Base-by-base conservation (phyloP, 2,113 vertebrate species). In the Paramormyrops kingsleyae region DNA sequence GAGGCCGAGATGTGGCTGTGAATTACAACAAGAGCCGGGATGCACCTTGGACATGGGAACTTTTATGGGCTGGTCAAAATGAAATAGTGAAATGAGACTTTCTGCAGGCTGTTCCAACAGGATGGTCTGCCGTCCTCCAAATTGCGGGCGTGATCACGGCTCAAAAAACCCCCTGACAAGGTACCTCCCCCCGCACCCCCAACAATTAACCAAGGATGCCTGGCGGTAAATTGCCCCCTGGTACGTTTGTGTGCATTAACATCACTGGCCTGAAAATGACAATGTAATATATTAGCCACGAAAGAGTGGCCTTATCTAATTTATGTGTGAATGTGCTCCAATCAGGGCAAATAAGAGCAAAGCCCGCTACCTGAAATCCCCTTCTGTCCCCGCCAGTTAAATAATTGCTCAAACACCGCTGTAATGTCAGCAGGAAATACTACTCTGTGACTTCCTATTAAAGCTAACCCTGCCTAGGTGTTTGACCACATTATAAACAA, bases 141-240 rank as follows among this genome's bases (percentile, higher is more conserved):
- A 93, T 92, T 93, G 89, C 89, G 84, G 92, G 31, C 59, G 39
- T 94, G 91, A 94, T 95, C 92, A 90, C 47, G n/a, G 49, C 85
- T 80, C 39, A 42, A 39, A 17, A 89, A 46, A 13, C 66, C n/a
- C 52, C 15, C 47, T 70, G 70, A 90, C 4, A 70, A 88, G 70
- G 15, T 42, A 35, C 1, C 13, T 13, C 89, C 24, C 42, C 35
- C 46, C 47, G 24, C 50, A 46, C 39, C 24, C 35, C 19, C 70
- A 88, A 91, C 91, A 93, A 90, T 91, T 91, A 91, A 89, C 89
- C 77, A 90, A 83, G 89, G 80, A 89, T 47, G 50, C 92, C 84
- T 50, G 46, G 53, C 47, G 53, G 90, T 91, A 91, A 91, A 90
- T 91, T 89, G 50, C 88, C 87, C 70, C 49, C 27, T 39, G 87